Evolutionary conservation across 2,113 vertebrate species (phyloP).

Genomic region (Rynchops niger): DNA sequence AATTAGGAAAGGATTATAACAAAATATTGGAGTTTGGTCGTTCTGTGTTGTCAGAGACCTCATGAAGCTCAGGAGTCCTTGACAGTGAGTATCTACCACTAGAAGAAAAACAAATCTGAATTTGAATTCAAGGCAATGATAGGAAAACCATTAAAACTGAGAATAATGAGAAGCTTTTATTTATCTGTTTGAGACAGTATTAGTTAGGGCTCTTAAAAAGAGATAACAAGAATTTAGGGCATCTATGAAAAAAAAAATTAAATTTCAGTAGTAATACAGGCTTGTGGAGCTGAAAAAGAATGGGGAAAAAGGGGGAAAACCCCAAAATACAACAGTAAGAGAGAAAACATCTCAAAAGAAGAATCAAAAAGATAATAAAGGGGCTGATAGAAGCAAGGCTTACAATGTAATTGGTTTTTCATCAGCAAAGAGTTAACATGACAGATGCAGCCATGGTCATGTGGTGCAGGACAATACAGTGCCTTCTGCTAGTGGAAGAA

Average conservation of each 20-base stretch:
- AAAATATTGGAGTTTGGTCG: not conserved
- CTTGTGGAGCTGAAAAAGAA: not conserved
- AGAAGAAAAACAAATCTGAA: not conserved
- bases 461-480: rapidly evolving
- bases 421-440: not conserved
- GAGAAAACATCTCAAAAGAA: not conserved
- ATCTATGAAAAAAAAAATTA: not conserved
- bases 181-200: not conserved
- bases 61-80: not conserved
- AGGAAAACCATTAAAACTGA: not conserved
- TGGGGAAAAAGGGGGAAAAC: not conserved
- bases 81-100: not conserved
- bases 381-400: not conserved
- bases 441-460: not conserved
- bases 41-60: not conserved
- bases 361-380: not conserved
- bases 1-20: not conserved
- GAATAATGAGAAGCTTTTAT: not conserved
- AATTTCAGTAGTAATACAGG: not conserved
- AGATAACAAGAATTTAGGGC: not conserved
- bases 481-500: not conserved
- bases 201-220: not conserved
- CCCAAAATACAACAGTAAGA: not conserved
- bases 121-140: not conserved
- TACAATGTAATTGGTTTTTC: not conserved